These are phyloP conservation scores for Mayetiola destructor DNA, from an alignment of 2,888 invertebrate species.

Conservation along the genomic window DNA sequence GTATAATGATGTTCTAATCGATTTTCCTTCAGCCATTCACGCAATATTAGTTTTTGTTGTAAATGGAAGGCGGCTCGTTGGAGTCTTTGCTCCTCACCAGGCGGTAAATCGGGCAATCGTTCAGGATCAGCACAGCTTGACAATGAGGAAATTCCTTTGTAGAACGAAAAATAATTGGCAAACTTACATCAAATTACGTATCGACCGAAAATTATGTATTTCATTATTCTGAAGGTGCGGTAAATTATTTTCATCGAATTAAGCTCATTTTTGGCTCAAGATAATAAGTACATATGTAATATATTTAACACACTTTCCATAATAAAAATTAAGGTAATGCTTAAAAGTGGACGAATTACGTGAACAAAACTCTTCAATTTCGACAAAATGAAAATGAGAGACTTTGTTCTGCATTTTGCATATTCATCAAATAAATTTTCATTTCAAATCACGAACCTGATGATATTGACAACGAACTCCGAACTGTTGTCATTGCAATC, in stretches of 20 bases:
- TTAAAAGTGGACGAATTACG: too few species aligned
- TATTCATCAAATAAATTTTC: too few species aligned
- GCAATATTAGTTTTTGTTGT: slow-evolving; percentile 68
- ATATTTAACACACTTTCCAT: too few species aligned
- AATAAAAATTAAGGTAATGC: too few species aligned
- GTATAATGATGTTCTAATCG: slow-evolving; percentile 58
- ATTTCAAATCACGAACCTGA: slow-evolving; percentile 63
- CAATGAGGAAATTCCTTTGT: slow-evolving; percentile 66
- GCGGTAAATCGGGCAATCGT: slow-evolving; percentile 62
- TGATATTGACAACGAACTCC: slow-evolving; percentile 55
- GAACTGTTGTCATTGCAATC: slow-evolving; percentile 64
- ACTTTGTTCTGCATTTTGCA: too few species aligned
- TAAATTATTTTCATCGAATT: not conserved
- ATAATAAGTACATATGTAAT: not conserved
- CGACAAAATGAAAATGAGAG: too few species aligned
- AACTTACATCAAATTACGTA: not conserved
- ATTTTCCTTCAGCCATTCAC: slow-evolving; percentile 70
- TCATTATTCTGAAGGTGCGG: not conserved
- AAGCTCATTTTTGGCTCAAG: too few species aligned
- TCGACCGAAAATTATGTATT: not conserved
- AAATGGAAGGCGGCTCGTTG: slow-evolving; percentile 66
- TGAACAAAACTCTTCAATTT: too few species aligned
- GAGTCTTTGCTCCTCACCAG: slow-evolving; percentile 67
- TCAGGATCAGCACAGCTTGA: slow-evolving; percentile 67
- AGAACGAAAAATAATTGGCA: not conserved